phyloP scores from a whole-genome alignment of 2,888 invertebrate species.

The Drosophila anomelani region DNA sequence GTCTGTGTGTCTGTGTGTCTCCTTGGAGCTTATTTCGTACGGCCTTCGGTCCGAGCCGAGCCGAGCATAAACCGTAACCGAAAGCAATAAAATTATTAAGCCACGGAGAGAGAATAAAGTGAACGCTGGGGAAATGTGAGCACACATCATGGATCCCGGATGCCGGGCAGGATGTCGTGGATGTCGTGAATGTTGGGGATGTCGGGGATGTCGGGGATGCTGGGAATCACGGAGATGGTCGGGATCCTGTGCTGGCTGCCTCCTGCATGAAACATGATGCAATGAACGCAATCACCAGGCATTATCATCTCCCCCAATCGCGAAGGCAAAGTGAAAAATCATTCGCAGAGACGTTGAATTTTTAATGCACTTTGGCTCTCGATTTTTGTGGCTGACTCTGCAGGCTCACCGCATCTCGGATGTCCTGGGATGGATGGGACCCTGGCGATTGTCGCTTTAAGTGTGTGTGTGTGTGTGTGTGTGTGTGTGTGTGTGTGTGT shows the following conservation, averaged over 20 bases:
- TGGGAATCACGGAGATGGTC: not conserved
- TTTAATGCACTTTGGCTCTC: conserved; percentile 66
- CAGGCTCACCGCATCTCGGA: conserved; percentile 11
- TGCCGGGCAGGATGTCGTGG: conserved; percentile 3
- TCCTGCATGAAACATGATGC: conserved; percentile 60
- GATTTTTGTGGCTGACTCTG: conserved; percentile 48
- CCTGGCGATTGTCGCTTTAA: conserved; percentile 34
- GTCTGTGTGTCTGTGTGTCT: not conserved
- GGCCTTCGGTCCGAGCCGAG: conserved; percentile 20
- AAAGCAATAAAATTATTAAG: conserved; percentile 71
- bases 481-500: conserved; percentile 32
- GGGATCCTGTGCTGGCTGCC: conserved; percentile 16
- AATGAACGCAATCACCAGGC: conserved; percentile 48
- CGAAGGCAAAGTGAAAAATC: conserved; percentile 48
- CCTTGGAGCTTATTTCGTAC: conserved; percentile 1
- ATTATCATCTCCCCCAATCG: conserved; percentile 43
- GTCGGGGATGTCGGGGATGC: not conserved
- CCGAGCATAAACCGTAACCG: conserved; percentile 44
- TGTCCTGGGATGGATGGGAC: conserved; percentile 6
- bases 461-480: conserved; percentile 15
- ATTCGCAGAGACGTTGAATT: conserved; percentile 57
- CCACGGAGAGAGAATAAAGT: conserved; percentile 58
- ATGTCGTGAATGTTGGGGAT: conserved; percentile 4
- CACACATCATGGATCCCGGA: conserved; percentile 27
- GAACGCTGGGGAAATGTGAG: conserved; percentile 65